Evolutionary conservation across 1,140 invertebrate genomes (phyloP).

Genomic region (Camponotus floridanus): DNA sequence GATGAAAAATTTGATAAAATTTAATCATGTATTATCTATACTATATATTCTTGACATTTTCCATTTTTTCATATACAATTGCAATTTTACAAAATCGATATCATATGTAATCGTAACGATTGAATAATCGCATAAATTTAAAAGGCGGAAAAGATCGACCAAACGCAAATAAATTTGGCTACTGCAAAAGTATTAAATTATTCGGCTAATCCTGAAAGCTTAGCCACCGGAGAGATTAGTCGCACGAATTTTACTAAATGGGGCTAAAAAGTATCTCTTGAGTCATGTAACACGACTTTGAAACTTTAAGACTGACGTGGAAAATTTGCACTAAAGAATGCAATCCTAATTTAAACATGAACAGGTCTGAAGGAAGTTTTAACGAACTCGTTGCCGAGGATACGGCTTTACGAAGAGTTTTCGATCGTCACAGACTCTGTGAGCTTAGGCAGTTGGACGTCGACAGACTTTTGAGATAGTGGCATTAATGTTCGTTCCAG

Average conservation of each 20-base stretch:
- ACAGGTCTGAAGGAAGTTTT: slow-evolving; percentile 69
- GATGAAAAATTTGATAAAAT: background rate
- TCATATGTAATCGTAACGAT: background rate
- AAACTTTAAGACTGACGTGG: slow-evolving; percentile 64
- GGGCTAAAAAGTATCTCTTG: slow-evolving; percentile 53
- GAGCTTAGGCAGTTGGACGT: slow-evolving; percentile 66
- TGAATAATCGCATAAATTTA: slow-evolving; percentile 42
- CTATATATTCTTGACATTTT: background rate
- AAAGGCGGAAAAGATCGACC: slow-evolving; percentile 24
- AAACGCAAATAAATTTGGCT: slow-evolving; percentile 27
- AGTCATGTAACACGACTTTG: slow-evolving; percentile 56
- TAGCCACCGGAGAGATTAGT: slow-evolving; percentile 53
- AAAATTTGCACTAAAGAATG: slow-evolving; percentile 71
- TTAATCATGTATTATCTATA: background rate
- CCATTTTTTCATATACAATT: background rate
- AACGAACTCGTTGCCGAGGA: slow-evolving; percentile 66
- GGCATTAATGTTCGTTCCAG: slow-evolving; percentile 41
- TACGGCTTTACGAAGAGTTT: slow-evolving; percentile 61
- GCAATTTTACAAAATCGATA: background rate
- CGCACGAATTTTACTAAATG: slow-evolving; percentile 58
- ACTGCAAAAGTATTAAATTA: slow-evolving; percentile 55
- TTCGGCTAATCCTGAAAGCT: slow-evolving; percentile 57
- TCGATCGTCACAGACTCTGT: slow-evolving; percentile 63
- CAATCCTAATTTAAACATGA: slow-evolving; percentile 72
- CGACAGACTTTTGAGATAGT: slow-evolving; percentile 62